phyloP scores from a whole-genome alignment of 1,140 invertebrate genomes.

The Dreissena rostriformis region DNA sequence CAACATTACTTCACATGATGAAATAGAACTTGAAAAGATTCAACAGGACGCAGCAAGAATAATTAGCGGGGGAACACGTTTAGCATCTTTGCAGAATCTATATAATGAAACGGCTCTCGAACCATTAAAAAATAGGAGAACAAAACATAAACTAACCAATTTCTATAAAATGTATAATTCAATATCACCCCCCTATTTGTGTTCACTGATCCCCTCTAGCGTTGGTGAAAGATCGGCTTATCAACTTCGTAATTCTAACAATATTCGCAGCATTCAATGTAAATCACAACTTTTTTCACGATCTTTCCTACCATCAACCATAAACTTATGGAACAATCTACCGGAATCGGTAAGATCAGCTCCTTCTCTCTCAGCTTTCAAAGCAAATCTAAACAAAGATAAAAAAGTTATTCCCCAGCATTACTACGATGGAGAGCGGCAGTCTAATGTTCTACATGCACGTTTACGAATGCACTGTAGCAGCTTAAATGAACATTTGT shows the following conservation, averaged over 20 bases:
- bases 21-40: conserved; percentile 42
- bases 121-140: conserved; percentile 14
- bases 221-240: conserved; percentile 2
- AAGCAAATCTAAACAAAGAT: conserved; percentile 15
- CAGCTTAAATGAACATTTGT: background rate
- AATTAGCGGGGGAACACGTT: conserved; percentile 41
- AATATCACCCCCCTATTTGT: conserved; percentile 7
- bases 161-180: conserved; percentile 40
- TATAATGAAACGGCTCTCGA: conserved; percentile 15
- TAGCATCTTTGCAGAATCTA: background rate
- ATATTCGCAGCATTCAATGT: background rate
- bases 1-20: conserved; percentile 10
- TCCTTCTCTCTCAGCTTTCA: background rate
- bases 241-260: background rate
- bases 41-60: conserved; percentile 27
- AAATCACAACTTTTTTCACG: conserved; percentile 13
- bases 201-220: background rate
- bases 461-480: background rate
- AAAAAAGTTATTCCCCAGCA: too few relatives aligned
- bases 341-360: background rate
- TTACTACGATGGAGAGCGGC: conserved; percentile 13
- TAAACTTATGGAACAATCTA: background rate
- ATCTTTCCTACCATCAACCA: background rate
- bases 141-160: conserved; percentile 30
- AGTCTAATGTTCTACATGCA: background rate